A percentile compares a stretch with the other conserved stretches of the same genome.
Evolutionary conservation across 2,113 vertebrate species (phyloP).

Genomic region (Plestiodon gilberti): DNA sequence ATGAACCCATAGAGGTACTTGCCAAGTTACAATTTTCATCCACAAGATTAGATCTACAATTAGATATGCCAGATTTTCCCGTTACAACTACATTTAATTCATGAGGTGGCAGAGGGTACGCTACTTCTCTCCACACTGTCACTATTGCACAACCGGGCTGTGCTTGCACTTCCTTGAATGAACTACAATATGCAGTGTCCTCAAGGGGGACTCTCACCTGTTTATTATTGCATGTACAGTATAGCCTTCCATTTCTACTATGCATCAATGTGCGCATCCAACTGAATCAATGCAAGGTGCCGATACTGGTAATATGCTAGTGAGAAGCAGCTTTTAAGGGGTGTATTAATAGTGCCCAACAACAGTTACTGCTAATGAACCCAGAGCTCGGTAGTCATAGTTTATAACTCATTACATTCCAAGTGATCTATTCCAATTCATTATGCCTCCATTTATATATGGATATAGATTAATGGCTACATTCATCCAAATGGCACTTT

Average conservation of each 20-base stretch:
- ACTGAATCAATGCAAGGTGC: not conserved
- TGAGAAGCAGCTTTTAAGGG: not conserved
- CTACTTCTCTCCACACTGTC: not conserved
- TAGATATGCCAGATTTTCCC: not conserved
- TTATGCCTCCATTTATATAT: not conserved
- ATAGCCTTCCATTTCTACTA: not conserved
- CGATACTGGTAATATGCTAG: not conserved
- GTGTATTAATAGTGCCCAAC: not conserved
- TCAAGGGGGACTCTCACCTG: not conserved
- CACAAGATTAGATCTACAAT: not conserved
- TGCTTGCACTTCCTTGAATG: not conserved
- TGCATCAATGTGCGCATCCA: not conserved
- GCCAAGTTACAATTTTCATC: not conserved
- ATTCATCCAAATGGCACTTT: not conserved
- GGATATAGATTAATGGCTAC: not conserved
- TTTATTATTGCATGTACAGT: not conserved
- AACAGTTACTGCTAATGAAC: not conserved
- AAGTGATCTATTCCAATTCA: not conserved
- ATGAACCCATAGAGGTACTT: not conserved
- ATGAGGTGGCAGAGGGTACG: not conserved
- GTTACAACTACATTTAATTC: not conserved
- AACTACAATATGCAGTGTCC: not conserved
- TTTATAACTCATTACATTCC: no score
- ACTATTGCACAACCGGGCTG: not conserved
- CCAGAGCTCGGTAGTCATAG: not conserved